Evolutionary conservation across 2,888 invertebrate genomes (phyloP).

Genomic region (Pantelozetes paolii): DNA sequence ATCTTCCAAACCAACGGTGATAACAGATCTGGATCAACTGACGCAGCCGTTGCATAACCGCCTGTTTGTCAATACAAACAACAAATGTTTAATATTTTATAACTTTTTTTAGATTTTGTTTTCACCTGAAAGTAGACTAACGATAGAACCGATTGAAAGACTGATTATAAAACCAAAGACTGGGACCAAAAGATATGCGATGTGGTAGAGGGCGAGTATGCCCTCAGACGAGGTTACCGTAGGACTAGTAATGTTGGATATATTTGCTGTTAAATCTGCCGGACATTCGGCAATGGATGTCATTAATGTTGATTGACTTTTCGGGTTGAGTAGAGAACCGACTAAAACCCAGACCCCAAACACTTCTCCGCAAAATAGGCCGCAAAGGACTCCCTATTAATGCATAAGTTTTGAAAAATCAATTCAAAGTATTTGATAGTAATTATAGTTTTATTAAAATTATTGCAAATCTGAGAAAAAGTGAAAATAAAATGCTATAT

Average conservation of each 20-base stretch:
- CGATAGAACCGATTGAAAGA: slow-evolving; percentile 39
- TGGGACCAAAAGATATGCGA: slow-evolving; percentile 45
- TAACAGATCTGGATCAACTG: slow-evolving; percentile 14
- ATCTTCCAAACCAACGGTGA: slow-evolving; percentile 31
- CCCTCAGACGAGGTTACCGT: slow-evolving; percentile 19
- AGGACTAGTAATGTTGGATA: neutral
- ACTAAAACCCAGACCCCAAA: slow-evolving; percentile 43
- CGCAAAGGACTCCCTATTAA: slow-evolving; percentile 42
- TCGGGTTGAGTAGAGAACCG: slow-evolving; percentile 42
- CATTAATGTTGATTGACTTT: slow-evolving; percentile 21
- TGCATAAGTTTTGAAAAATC: neutral
- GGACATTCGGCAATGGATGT: slow-evolving; percentile 26
- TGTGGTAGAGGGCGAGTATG: slow-evolving; percentile 41
- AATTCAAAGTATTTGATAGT: neutral
- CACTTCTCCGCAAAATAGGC: slow-evolving; percentile 42
- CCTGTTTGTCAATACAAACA: neutral
- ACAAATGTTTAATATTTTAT: neutral
- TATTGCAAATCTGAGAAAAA: too few relatives aligned
- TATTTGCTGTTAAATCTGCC: neutral
- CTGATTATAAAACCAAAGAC: slow-evolving; percentile 44
- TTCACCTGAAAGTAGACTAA: slow-evolving; percentile 39
- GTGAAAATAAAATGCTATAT: neutral
- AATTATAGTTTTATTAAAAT: too few relatives aligned
- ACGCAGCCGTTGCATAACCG: neutral
- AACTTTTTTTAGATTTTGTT: neutral